phyloP scores from a whole-genome alignment of 2,113 vertebrate species.

The Chaetops frenatus region DNA sequence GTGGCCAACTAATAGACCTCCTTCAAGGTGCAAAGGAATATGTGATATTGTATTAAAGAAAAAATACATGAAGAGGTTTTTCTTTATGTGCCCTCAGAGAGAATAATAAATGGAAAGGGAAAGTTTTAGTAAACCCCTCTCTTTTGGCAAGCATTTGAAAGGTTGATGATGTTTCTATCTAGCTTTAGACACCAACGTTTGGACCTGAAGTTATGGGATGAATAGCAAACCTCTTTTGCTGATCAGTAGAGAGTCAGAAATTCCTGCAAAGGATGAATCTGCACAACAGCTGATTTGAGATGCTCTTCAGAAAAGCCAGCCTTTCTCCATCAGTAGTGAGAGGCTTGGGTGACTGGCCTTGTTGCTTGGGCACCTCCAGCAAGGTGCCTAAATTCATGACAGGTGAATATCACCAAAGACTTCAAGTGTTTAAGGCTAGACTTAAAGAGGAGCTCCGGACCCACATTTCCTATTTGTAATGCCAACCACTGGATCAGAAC shows the following conservation, averaged over 20 bases:
- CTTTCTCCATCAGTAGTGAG: neutral
- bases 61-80: neutral
- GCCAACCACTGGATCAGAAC: neutral
- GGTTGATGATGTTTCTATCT: neutral
- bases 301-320: neutral
- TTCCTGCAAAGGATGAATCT: neutral
- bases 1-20: neutral
- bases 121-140: neutral
- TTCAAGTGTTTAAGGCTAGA: neutral
- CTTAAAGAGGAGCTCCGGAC: neutral
- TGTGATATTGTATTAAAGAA: neutral
- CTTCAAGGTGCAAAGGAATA: neutral
- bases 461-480: rapidly evolving
- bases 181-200: neutral
- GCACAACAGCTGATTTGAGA: neutral
- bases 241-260: neutral
- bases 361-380: neutral
- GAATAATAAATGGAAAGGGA: neutral
- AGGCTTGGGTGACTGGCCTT: neutral
- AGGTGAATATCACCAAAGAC: neutral
- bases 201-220: neutral
- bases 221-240: neutral
- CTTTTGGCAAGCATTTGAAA: neutral
- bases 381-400: neutral
- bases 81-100: neutral